Base-by-base conservation (phyloP, 2,113 vertebrate genomes). In the Sinocyclocheilus maitianheensis region DNA sequence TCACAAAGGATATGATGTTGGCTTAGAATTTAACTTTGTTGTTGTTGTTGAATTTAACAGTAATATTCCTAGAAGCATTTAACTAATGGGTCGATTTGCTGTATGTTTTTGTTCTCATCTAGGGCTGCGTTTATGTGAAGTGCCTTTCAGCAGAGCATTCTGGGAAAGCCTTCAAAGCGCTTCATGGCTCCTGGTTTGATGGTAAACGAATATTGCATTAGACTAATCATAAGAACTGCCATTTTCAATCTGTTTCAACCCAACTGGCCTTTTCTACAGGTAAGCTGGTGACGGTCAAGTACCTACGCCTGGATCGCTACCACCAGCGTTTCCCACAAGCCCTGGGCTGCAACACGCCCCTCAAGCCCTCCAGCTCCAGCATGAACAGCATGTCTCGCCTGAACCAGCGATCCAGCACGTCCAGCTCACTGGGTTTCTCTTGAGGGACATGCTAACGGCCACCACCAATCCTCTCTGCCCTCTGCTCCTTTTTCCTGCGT, bases 111-210 rank as follows among this genome's bases (percentile, higher is more conserved):
- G 48, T 93, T 18, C 91, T 86, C 34, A 72, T 76, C 18, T 92
- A 99, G 98, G 98, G 98, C 84, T 99, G 98, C 84, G 98, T 99
- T 1, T 99, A 99, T 86, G 97, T 99, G 81, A 99, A 99, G 94
- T 99, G 98, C 95, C 95, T 99, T 51, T 97, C 98, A 89, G 97
- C 98, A 67, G 98, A 99, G 91, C 97, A 98, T 91, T 98, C 98
- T 91, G 98, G 98, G 89, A 99, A 99, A 90, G 98, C 98, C 94
- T 99, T 99, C 94, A 99, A 99, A 93, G 96, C 98, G 51, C 95
- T 99, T 60, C 98, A 99, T 84, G 98, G 98, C 90, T 99, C 97
- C 89, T 99, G 98, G 98, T 99, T 99, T 94, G 98, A 99, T 93
- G 98, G 98, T 99, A 97, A 97, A 93, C 67, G 3, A 26, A 46